A percentile compares a stretch with the other conserved stretches of the same genome.
Evolutionary conservation across 2,888 invertebrate species (phyloP).

Genomic region (Drosophila niveifrons): DNA sequence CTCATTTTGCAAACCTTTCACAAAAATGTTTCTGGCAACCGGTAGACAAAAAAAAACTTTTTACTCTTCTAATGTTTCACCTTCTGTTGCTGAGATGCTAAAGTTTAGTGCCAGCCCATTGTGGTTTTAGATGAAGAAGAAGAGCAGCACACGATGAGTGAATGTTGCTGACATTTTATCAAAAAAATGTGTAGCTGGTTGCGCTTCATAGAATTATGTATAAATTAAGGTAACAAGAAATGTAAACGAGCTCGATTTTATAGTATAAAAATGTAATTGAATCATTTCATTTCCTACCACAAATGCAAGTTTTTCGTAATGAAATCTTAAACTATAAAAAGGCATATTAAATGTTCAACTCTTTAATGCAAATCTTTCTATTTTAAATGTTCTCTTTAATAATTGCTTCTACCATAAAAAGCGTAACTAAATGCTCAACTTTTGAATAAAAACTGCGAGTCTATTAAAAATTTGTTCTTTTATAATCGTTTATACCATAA

Average conservation of each 20-base stretch:
- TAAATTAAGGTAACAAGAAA: neutral
- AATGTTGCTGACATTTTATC: neutral
- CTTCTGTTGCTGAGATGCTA: conserved; percentile 4
- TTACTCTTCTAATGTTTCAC: conserved; percentile 11
- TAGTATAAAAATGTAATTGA: neutral
- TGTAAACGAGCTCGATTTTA: neutral
- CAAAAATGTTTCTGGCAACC: neutral
- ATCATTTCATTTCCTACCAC: too few relatives aligned
- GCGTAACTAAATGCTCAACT: too few relatives aligned
- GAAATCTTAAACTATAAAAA: too few relatives aligned
- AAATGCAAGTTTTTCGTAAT: too few relatives aligned
- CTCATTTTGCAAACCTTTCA: conserved; percentile 11
- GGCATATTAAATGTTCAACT: too few relatives aligned
- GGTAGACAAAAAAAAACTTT: conserved; percentile 14
- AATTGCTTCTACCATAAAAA: too few relatives aligned
- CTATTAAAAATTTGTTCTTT: too few relatives aligned
- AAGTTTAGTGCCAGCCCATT: conserved; percentile 20
- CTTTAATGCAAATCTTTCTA: too few relatives aligned
- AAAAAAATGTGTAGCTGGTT: neutral
- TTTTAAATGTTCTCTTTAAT: too few relatives aligned
- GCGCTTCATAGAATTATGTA: neutral
- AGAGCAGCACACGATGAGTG: neutral
- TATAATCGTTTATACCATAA: too few relatives aligned
- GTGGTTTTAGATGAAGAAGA: neutral
- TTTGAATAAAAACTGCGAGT: too few relatives aligned